Evolutionary conservation across 2,888 invertebrate genomes (phyloP).

Genomic region (Stramonita haemastoma): DNA sequence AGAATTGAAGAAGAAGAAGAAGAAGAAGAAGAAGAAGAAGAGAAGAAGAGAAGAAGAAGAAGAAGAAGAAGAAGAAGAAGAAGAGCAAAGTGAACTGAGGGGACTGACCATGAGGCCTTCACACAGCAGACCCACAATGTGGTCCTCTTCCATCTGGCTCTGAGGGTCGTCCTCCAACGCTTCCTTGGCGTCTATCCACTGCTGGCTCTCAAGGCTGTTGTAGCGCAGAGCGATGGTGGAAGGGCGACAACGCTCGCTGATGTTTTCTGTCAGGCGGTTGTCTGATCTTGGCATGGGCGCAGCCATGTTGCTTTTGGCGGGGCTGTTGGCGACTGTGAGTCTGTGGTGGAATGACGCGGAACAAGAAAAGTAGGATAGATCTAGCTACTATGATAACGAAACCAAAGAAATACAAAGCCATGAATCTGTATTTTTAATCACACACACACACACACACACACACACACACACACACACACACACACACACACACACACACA

Average conservation of each 20-base stretch:
- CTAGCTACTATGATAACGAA: too few species aligned
- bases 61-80: background rate
- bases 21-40: too few species aligned
- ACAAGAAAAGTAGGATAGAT: too few species aligned
- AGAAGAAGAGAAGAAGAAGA: too few species aligned
- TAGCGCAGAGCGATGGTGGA: constrained; percentile 67
- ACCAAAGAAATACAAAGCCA: too few species aligned
- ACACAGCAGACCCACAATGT: constrained; percentile 63
- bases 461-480: too few species aligned
- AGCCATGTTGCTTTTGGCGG: background rate
- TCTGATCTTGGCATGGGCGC: constrained; percentile 56
- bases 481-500: too few species aligned
- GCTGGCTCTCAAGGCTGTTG: constrained; percentile 68
- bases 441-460: too few species aligned
- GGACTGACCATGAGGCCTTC: constrained; percentile 63
- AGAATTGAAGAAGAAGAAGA: too few species aligned
- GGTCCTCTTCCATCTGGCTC: constrained; percentile 58
- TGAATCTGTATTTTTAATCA: too few species aligned
- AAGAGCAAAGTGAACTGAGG: background rate
- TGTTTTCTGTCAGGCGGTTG: constrained; percentile 56
- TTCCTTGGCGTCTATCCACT: constrained; percentile 73
- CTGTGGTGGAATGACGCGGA: background rate
- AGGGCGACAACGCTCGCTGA: constrained; percentile 70
- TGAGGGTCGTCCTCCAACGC: constrained; percentile 61
- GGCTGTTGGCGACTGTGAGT: background rate